phyloP scores from a whole-genome alignment of 92 coral and sea anemone species.

The Meandrina meandrites region DNA sequence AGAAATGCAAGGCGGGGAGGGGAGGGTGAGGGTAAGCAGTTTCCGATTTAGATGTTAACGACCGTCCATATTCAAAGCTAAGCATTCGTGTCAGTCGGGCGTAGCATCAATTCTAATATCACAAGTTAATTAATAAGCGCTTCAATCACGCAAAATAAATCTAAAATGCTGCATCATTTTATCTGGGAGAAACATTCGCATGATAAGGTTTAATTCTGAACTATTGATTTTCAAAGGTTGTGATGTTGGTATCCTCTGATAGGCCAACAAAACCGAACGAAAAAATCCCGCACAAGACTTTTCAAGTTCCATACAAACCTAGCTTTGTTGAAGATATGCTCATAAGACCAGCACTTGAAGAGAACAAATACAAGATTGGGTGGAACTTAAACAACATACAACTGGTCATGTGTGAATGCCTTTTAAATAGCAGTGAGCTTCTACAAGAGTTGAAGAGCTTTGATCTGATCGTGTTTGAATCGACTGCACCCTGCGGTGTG shows the following conservation, averaged over 20 bases:
- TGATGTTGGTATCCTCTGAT: conserved; percentile 2
- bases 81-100: not conserved
- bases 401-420: not conserved
- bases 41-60: too few species aligned
- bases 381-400: not conserved
- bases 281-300: not conserved
- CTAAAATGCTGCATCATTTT: too few species aligned
- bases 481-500: not conserved
- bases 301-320: not conserved
- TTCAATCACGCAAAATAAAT: too few species aligned
- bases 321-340: not conserved
- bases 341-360: conserved; percentile 10
- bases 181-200: too few species aligned
- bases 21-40: too few species aligned
- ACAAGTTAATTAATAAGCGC: not conserved
- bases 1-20: too few species aligned
- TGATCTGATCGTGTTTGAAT: not conserved
- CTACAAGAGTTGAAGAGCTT: not conserved
- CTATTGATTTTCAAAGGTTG: not conserved
- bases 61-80: too few species aligned
- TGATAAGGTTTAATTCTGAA: not conserved
- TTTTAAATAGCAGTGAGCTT: not conserved
- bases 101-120: not conserved
- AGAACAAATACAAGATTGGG: not conserved
- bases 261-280: not conserved